Evolutionary conservation across 2,797 vertebrate genomes (phyloP).

Genomic region (Urosaurus nigricauda): DNA sequence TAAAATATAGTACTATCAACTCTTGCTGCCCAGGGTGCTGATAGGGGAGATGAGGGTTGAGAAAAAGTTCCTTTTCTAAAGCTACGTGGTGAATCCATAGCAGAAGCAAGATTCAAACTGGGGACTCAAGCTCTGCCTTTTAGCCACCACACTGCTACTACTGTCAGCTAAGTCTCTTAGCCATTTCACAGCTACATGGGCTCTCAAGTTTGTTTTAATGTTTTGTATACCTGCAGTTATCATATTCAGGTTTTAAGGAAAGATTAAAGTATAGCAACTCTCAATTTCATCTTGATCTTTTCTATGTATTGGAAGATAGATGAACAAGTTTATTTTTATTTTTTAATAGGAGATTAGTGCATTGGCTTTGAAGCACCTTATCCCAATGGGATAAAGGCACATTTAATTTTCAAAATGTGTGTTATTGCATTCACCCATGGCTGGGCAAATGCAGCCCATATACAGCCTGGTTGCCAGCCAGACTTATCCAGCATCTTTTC

Average conservation of each 20-base stretch:
- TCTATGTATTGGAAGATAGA: background rate
- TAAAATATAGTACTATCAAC: background rate
- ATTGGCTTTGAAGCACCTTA: no score
- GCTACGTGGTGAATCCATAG: background rate
- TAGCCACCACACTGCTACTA: background rate
- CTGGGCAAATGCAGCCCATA: no score
- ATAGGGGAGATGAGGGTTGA: background rate
- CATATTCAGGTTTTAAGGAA: constrained; percentile 4
- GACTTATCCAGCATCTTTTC: no score
- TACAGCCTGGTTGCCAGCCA: no score
- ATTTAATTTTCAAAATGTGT: no score
- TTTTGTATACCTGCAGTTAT: background rate
- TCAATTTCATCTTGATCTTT: background rate
- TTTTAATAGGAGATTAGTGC: no score
- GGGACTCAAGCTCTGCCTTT: background rate
- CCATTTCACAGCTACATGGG: no score
- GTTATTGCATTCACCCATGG: no score
- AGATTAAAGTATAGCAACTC: background rate
- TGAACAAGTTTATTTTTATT: background rate
- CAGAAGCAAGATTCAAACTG: background rate
- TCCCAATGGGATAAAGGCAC: no score
- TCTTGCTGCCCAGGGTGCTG: background rate
- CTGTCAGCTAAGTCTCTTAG: background rate
- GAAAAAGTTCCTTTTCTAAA: background rate
- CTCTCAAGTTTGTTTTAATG: background rate